Conservation (phyloP, 2,888 invertebrate species). For the Drosophila falleni region DNA sequence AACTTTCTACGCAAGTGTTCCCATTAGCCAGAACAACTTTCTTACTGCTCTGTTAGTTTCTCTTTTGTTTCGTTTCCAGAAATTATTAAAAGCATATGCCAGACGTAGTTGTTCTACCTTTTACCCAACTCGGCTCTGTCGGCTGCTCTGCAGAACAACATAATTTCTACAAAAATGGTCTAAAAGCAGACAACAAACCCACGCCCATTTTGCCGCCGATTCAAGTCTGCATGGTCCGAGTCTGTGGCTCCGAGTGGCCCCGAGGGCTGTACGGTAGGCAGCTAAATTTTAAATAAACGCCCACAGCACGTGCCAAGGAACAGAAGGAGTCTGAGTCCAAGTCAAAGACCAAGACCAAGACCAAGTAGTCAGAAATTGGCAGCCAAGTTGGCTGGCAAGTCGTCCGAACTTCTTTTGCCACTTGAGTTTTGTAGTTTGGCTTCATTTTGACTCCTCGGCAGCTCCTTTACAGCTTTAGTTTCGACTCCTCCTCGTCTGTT, state of each 20-base stretch:
- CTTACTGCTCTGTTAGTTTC: constrained; percentile 5
- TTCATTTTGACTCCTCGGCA: constrained; percentile 17
- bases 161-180: constrained; percentile 50
- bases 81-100: constrained; percentile 4
- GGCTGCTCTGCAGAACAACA: constrained; percentile 34
- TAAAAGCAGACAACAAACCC: constrained; percentile 41
- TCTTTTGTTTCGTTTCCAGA: neutral
- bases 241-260: constrained; percentile 15
- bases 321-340: constrained; percentile 33
- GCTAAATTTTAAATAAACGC: constrained; percentile 72
- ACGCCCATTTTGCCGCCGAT: constrained; percentile 66
- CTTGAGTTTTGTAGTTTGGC: constrained; percentile 55
- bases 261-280: constrained; percentile 53
- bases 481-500: constrained; percentile 37
- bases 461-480: constrained; percentile 12
- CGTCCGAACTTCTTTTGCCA: constrained; percentile 60
- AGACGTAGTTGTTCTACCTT: neutral
- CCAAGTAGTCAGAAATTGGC: constrained; percentile 37
- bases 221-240: constrained; percentile 7
- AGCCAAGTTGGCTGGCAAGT: constrained; percentile 73
- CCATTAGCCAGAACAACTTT: constrained; percentile 4
- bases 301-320: constrained; percentile 69
- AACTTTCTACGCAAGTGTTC: neutral
- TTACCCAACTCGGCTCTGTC: neutral
- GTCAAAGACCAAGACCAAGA: constrained; percentile 3